Conservation (phyloP, 2,888 invertebrate genomes). For the Athetis lepigone region DNA sequence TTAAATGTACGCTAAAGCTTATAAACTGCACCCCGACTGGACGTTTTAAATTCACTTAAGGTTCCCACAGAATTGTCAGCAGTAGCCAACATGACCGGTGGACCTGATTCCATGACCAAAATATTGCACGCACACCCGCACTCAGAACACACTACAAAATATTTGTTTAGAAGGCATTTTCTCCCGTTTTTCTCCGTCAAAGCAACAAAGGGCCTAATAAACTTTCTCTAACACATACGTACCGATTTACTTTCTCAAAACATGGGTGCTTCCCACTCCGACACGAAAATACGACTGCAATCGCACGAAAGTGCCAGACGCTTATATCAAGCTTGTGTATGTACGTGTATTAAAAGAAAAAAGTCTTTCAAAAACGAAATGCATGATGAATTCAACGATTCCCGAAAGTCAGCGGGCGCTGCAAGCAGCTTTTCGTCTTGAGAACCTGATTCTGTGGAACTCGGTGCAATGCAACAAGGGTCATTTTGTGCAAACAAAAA, state of each 20-base stretch:
- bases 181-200: slow-evolving; percentile 1
- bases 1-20: no score
- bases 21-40: no score
- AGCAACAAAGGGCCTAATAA: slow-evolving; percentile 16
- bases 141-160: neutral
- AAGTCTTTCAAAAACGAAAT: slow-evolving; percentile 35
- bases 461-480: slow-evolving; percentile 10
- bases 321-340: slow-evolving; percentile 34
- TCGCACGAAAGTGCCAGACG: slow-evolving; percentile 8
- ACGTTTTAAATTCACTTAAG: no score
- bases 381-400: slow-evolving; percentile 55
- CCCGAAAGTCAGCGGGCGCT: slow-evolving; percentile 66
- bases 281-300: slow-evolving; percentile 40
- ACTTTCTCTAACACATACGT: slow-evolving; percentile 24
- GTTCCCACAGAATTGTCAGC: neutral
- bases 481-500: slow-evolving; percentile 36
- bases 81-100: no score
- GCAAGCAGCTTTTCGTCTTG: slow-evolving; percentile 22
- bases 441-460: slow-evolving; percentile 40
- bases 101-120: no score
- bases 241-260: slow-evolving; percentile 32
- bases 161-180: neutral
- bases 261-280: slow-evolving; percentile 22
- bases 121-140: neutral
- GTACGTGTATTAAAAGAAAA: slow-evolving; percentile 32